Conservation (phyloP, 2,113 vertebrate genomes). For the Theristicus caerulescens region DNA sequence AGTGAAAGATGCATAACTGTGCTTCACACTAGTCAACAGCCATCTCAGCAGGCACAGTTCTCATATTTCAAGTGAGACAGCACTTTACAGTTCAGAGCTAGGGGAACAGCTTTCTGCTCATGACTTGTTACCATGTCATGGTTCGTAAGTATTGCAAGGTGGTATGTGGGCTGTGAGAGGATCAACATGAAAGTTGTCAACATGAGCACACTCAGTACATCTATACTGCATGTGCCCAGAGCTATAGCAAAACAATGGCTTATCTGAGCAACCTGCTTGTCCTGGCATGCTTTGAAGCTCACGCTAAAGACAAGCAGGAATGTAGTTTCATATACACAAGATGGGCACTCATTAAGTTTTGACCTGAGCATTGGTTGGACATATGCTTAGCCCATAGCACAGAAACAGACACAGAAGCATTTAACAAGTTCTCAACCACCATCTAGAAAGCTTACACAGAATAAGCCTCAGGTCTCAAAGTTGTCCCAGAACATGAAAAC, state of each 20-base stretch:
- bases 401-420: background rate
- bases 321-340: background rate
- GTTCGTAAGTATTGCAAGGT: background rate
- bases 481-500: background rate
- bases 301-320: background rate
- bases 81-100: background rate
- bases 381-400: background rate
- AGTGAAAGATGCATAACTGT: background rate
- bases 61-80: background rate
- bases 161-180: background rate
- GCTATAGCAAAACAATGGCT: background rate
- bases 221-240: background rate
- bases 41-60: background rate
- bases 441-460: background rate
- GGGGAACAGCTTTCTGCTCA: background rate
- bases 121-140: background rate
- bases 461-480: background rate
- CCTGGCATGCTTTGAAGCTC: background rate
- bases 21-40: background rate
- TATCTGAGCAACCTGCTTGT: background rate
- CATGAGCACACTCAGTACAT: background rate
- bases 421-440: background rate
- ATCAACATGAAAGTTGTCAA: background rate
- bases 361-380: background rate
- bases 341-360: background rate